These are phyloP conservation scores for Valencia hispanica DNA, from an alignment of 2,797 vertebrate genomes.

Conservation along the genomic window DNA sequence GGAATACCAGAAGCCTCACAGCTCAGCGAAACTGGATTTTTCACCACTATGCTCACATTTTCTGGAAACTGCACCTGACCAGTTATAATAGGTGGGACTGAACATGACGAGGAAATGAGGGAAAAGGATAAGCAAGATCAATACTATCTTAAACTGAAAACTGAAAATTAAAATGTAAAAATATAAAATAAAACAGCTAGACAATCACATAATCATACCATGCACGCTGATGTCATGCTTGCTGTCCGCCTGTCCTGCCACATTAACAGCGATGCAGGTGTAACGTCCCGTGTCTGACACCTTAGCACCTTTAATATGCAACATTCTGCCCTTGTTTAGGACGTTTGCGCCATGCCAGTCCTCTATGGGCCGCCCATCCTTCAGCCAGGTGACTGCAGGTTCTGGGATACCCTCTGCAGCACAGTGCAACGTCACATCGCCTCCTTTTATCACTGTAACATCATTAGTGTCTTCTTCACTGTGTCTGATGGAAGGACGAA, in stretches of 20 bases:
- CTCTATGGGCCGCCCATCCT: conserved; percentile 86
- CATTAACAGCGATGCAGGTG: conserved; percentile 90
- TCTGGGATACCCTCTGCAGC: conserved; percentile 86
- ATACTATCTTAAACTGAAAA: not conserved
- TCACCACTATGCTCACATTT: conserved; percentile 91
- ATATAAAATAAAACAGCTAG: not conserved
- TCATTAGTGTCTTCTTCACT: conserved; percentile 69
- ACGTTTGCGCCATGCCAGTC: conserved; percentile 71
- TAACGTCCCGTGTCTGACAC: conserved; percentile 92
- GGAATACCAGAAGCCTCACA: conserved; percentile 95
- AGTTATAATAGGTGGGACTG: conserved; percentile 89
- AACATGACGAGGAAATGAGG: not conserved
- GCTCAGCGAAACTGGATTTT: conserved; percentile 88
- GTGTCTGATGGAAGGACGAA: conserved; percentile 86
- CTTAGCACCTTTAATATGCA: conserved; percentile 83
- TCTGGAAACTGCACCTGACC: conserved; percentile 82
- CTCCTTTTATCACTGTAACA: conserved; percentile 80
- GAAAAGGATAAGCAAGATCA: conserved; percentile 3
- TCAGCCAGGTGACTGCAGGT: conserved; percentile 90
- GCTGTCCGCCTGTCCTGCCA: conserved; percentile 90
- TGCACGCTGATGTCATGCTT: conserved; percentile 91
- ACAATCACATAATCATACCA: conserved; percentile 77
- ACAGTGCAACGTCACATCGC: conserved; percentile 86
- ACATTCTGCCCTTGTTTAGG: conserved; percentile 80
- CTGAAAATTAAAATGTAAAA: not conserved